A percentile compares a stretch with the other conserved stretches of the same genome.
Conservation (phyloP, 2,797 vertebrate species). For the Oryzias dopingdopingensis region DNA sequence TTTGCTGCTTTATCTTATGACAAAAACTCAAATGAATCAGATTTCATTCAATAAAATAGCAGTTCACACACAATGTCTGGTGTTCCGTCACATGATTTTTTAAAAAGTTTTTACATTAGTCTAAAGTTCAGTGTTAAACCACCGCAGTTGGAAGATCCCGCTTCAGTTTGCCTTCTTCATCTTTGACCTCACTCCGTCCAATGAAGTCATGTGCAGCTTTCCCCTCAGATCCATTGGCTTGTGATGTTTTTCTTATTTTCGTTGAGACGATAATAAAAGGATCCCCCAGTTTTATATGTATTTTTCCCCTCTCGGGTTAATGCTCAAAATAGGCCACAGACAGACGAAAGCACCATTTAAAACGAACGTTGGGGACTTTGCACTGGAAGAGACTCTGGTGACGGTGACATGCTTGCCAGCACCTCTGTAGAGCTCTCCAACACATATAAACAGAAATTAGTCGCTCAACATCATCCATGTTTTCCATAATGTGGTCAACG, state of each 20-base stretch:
- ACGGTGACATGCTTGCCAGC: too few species aligned
- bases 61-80: neutral
- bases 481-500: too few species aligned
- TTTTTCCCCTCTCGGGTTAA: too few species aligned
- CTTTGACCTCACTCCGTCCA: conserved; percentile 49
- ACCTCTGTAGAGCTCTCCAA: too few species aligned
- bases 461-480: too few species aligned
- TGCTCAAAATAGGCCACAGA: too few species aligned
- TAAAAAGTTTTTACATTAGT: conserved; percentile 11
- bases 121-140: conserved; percentile 39
- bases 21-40: conserved; percentile 13
- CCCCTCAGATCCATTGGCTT: conserved; percentile 9
- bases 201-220: conserved; percentile 34
- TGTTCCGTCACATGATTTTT: conserved; percentile 23
- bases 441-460: too few species aligned
- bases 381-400: too few species aligned
- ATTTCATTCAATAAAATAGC: conserved; percentile 1
- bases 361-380: too few species aligned
- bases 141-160: conserved; percentile 37
- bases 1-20: conserved; percentile 21
- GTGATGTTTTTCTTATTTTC: conserved; percentile 20
- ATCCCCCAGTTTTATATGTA: too few species aligned
- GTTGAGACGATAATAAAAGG: too few species aligned
- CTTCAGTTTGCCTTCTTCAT: conserved; percentile 56
- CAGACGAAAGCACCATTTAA: too few species aligned